Evolutionary conservation across 2,797 vertebrate genomes (phyloP).

Genomic region (Typhlichthys subterraneus): DNA sequence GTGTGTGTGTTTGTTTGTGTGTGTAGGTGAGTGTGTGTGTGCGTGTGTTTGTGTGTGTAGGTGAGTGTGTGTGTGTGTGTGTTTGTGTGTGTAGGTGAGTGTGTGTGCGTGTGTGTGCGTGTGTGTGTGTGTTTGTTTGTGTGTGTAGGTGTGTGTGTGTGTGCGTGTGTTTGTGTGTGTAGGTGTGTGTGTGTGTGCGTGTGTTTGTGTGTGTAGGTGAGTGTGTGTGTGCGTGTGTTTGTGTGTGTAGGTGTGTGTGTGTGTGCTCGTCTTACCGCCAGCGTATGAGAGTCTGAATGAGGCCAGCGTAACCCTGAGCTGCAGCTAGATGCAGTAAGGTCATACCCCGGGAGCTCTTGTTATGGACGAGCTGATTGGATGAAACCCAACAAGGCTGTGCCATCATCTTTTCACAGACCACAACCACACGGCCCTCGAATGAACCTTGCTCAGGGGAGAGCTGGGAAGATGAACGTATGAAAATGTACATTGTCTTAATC

Average conservation of each 20-base stretch:
- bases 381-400: conserved; percentile 95
- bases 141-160: not conserved
- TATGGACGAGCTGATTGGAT: conserved; percentile 95
- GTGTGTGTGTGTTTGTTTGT: conserved; percentile 1
- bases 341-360: conserved; percentile 97
- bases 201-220: not conserved
- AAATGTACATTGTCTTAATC: not conserved
- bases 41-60: not conserved
- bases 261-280: conserved; percentile 86
- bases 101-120: not conserved
- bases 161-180: not conserved
- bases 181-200: not conserved
- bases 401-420: conserved; percentile 99
- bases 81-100: not conserved
- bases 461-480: conserved; percentile 33
- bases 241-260: not conserved
- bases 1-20: not conserved
- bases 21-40: not conserved
- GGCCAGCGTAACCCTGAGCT: conserved; percentile 93
- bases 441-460: conserved; percentile 82
- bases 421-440: conserved; percentile 95
- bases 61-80: too few relatives aligned
- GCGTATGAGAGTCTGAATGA: conserved; percentile 97
- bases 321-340: conserved; percentile 93
- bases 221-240: too few relatives aligned